A percentile compares a stretch with the other conserved stretches of the same genome.
These are phyloP conservation scores for Daboia siamensis DNA, from an alignment of 2,113 vertebrate genomes.

Conservation along the genomic window DNA sequence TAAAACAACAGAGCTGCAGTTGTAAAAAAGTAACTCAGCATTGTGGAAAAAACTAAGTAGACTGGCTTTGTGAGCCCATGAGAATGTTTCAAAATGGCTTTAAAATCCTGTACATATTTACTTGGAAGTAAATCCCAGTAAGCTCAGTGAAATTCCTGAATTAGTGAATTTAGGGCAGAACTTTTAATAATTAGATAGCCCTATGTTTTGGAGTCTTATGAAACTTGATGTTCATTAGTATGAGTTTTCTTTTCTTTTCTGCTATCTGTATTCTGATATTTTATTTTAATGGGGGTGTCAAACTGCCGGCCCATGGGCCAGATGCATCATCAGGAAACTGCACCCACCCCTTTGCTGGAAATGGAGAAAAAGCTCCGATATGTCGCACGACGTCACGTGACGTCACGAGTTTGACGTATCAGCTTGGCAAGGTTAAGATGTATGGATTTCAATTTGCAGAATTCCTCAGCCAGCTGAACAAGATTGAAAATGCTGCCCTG, in stretches of 20 bases:
- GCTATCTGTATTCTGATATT: neutral
- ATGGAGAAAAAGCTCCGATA: no score
- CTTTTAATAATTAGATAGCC: neutral
- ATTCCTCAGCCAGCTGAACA: no score
- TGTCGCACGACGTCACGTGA: no score
- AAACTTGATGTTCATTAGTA: neutral
- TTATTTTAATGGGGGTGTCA: no score
- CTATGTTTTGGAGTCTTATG: neutral
- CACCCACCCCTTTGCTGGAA: no score
- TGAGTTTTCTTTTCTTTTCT: neutral
- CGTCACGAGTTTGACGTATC: no score
- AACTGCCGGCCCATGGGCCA: no score
- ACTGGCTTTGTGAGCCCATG: neutral
- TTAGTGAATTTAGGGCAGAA: neutral
- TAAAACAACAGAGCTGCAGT: neutral
- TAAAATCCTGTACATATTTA: neutral
- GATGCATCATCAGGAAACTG: no score
- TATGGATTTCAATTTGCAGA: no score
- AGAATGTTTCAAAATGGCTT: neutral
- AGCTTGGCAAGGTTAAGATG: no score
- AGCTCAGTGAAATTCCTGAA: neutral
- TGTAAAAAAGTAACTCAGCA: neutral
- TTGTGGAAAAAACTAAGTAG: neutral
- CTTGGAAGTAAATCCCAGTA: neutral
- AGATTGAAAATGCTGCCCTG: neutral